Conservation (phyloP, 2,113 vertebrate genomes). For the Henicopernis longicauda region DNA sequence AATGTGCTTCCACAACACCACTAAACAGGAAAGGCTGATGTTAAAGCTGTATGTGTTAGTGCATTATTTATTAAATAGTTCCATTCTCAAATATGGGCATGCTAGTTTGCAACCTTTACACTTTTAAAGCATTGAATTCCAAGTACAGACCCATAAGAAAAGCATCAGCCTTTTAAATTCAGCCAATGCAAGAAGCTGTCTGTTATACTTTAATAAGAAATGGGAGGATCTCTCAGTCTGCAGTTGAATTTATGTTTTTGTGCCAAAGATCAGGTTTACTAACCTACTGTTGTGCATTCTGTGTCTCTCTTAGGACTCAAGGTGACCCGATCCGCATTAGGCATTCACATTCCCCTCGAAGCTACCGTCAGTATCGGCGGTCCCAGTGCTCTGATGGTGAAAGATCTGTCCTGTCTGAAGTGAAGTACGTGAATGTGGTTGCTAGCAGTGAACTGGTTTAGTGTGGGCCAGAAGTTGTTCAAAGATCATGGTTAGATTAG, state of each 20-base stretch:
- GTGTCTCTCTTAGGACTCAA: conserved; percentile 77
- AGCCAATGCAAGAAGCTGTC: not conserved
- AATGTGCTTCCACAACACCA: not conserved
- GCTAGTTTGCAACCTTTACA: not conserved
- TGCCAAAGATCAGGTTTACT: not conserved
- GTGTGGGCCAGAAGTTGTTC: not conserved
- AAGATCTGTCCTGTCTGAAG: conserved; percentile 86
- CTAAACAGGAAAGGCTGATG: not conserved
- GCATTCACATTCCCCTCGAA: conserved; percentile 85
- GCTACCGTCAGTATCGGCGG: conserved; percentile 82
- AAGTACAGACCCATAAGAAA: not conserved
- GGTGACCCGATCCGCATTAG: conserved; percentile 84
- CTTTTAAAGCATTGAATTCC: not conserved
- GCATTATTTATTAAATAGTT: not conserved
- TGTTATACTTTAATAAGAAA: not conserved
- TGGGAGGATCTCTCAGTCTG: not conserved
- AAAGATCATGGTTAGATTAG: not conserved
- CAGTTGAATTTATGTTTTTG: not conserved
- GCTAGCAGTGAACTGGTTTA: not conserved
- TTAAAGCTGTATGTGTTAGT: not conserved
- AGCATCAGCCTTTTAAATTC: not conserved
- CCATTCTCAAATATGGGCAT: not conserved
- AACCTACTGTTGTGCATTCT: not conserved
- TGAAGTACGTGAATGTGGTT: conserved; percentile 76
- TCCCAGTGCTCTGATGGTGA: conserved; percentile 89